Percentiles rank a stretch among this genome's conserved stretches.
Conservation (phyloP, 1,140 invertebrate species). For the Helicoverpa armigera region DNA sequence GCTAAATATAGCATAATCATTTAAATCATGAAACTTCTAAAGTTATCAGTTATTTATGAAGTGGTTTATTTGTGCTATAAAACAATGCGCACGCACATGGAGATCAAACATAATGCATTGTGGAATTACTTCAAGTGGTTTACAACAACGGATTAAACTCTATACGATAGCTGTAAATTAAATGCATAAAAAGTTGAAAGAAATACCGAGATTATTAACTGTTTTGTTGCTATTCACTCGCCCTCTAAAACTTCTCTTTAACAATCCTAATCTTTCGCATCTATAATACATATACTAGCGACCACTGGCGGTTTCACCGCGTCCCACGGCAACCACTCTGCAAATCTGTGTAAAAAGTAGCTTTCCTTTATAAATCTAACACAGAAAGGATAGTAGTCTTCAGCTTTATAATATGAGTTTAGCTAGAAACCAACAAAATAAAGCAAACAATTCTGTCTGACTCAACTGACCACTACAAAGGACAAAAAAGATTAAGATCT, state of each 20-base stretch:
- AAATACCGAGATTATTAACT: background rate
- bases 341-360: too few species aligned
- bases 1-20: background rate
- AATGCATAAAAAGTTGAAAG: background rate
- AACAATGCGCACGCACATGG: background rate
- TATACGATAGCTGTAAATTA: background rate
- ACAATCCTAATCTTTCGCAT: too few species aligned
- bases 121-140: slow-evolving; percentile 14
- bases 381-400: too few species aligned
- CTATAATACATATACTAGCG: too few species aligned
- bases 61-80: background rate
- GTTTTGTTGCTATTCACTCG: too few species aligned
- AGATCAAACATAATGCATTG: slow-evolving; percentile 3
- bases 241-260: too few species aligned
- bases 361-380: too few species aligned
- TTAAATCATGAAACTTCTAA: background rate
- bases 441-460: too few species aligned
- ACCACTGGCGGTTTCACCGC: too few species aligned
- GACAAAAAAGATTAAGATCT: slow-evolving; percentile 1
- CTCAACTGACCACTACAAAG: background rate
- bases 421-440: too few species aligned
- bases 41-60: background rate
- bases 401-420: too few species aligned
- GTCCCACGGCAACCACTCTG: too few species aligned
- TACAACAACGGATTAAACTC: background rate